Conservation (phyloP, 1,140 invertebrate genomes). For the Pemphigus obesinymphae region DNA sequence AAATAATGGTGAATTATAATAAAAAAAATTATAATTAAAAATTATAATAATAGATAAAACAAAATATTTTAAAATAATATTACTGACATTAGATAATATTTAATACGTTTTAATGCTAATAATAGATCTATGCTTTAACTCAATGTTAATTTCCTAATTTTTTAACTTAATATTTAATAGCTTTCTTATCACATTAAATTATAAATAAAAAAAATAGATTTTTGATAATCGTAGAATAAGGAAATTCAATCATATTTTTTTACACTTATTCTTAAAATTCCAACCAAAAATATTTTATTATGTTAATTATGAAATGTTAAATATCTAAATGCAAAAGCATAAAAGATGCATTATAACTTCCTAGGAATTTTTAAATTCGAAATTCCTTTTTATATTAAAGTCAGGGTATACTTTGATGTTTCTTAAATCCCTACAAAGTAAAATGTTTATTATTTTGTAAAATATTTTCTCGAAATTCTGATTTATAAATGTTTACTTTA, state of each 20-base stretch:
- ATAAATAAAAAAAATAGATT: no score
- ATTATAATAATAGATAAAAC: no score
- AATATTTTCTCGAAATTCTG: neutral
- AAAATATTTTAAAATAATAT: no score
- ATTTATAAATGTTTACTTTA: neutral
- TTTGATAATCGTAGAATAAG: no score
- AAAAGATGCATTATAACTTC: neutral
- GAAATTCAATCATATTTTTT: no score
- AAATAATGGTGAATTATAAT: no score
- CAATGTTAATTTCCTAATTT: no score
- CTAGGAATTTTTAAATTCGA: neutral
- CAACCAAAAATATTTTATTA: neutral
- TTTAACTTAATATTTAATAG: neutral
- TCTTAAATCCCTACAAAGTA: neutral
- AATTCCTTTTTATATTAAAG: slow-evolving; percentile 1
- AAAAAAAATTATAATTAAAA: no score
- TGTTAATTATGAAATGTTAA: neutral
- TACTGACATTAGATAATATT: no score
- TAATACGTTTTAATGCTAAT: no score
- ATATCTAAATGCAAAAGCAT: neutral
- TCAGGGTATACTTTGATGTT: neutral
- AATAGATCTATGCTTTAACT: no score
- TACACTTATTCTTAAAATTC: neutral
- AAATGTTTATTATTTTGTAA: neutral
- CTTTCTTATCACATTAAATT: neutral